A percentile compares a stretch with the other conserved stretches of the same genome.
phyloP scores from a whole-genome alignment of 2,113 vertebrate species.

The Grallaria varia region DNA sequence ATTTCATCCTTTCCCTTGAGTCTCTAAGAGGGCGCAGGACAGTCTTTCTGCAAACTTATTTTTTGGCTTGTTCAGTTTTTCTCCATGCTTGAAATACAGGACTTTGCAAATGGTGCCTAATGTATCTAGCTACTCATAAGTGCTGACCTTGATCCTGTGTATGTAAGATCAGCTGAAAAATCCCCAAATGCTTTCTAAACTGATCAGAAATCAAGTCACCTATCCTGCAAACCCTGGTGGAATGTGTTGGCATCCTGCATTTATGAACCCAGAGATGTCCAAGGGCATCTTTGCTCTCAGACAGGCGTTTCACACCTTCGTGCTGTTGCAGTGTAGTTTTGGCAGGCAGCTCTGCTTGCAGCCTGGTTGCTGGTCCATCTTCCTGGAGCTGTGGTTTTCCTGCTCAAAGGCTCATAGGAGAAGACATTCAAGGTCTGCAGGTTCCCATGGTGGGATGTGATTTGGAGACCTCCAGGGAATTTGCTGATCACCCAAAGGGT shows the following conservation, averaged over 20 bases:
- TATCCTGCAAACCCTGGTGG: neutral
- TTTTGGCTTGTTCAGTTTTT: neutral
- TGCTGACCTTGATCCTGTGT: neutral
- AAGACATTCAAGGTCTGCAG: neutral
- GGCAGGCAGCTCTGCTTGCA: neutral
- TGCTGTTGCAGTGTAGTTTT: neutral
- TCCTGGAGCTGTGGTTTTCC: neutral
- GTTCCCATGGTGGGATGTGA: rapidly evolving
- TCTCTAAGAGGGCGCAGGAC: neutral
- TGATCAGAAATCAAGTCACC: neutral
- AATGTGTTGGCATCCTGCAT: neutral
- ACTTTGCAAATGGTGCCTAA: no score
- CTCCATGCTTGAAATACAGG: neutral
- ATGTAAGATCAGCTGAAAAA: neutral
- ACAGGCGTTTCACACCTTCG: rapidly evolving
- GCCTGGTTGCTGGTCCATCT: neutral
- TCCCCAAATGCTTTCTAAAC: neutral
- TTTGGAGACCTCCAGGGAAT: neutral
- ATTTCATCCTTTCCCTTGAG: neutral
- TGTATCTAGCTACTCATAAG: neutral
- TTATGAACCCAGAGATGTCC: neutral
- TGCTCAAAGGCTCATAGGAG: neutral
- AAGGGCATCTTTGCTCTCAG: neutral
- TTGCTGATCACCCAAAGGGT: rapidly evolving
- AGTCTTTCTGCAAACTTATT: neutral